Evolutionary conservation across 2,797 vertebrate species (phyloP).

Genomic region (Malacoraja senta): DNA sequence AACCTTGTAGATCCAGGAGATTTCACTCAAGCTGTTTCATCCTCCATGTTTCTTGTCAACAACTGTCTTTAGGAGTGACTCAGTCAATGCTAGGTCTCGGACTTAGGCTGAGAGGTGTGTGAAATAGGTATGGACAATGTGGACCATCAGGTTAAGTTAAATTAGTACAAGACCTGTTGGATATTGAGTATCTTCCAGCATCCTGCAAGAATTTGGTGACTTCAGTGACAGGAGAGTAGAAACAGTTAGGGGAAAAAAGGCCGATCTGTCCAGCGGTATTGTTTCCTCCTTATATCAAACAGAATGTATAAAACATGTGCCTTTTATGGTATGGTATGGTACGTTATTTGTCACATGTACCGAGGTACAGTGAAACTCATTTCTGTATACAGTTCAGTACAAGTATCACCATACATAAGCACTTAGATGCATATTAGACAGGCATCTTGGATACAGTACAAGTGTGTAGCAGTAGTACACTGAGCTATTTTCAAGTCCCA

Average conservation of each 20-base stretch:
- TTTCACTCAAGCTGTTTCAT: background rate
- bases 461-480: no score
- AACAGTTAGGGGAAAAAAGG: background rate
- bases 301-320: background rate
- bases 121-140: background rate
- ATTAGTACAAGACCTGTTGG: background rate
- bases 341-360: no score
- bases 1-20: background rate
- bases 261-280: background rate
- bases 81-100: no score
- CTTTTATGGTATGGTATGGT: no score
- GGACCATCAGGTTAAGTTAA: background rate
- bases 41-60: background rate
- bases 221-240: background rate
- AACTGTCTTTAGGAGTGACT: no score
- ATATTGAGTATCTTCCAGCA: background rate
- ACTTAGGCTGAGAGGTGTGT: background rate
- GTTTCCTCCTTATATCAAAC: background rate
- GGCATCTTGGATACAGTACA: no score
- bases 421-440: no score
- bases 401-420: no score
- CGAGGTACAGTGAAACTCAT: no score
- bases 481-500: no score
- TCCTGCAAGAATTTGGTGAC: background rate
- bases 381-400: no score